These are phyloP conservation scores for Centropus bengalensis DNA, from an alignment of 2,113 vertebrate species.

Conservation along the genomic window DNA sequence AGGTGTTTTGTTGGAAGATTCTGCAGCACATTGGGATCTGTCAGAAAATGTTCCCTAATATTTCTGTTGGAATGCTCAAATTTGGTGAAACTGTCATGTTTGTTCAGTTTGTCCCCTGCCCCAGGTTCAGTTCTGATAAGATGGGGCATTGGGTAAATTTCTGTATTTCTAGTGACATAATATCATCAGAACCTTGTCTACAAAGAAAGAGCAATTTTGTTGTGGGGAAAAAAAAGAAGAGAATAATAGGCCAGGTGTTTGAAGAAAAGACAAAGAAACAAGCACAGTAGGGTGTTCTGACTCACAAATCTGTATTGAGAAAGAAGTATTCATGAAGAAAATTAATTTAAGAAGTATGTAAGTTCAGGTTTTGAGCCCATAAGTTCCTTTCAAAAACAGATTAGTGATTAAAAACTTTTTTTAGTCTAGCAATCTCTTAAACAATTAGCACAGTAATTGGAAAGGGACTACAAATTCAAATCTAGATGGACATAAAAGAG, in stretches of 20 bases:
- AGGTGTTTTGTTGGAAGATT: not conserved
- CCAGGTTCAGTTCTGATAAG: conserved; percentile 5
- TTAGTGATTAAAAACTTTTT: conserved; percentile 78
- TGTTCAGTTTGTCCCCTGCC: not conserved
- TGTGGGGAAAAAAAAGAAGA: not conserved
- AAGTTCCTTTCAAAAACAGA: conserved; percentile 78
- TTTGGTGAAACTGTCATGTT: not conserved
- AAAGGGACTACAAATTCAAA: conserved; percentile 74
- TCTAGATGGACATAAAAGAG: conserved; percentile 72
- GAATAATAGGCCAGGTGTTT: conserved; percentile 76
- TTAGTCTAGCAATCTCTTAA: conserved; percentile 77
- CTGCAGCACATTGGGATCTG: not conserved
- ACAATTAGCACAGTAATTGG: conserved; percentile 78
- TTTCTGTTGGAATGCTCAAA: not conserved
- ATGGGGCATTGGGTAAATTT: not conserved
- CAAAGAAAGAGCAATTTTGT: conserved; percentile 55
- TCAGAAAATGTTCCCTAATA: not conserved
- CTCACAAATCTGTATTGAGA: conserved; percentile 72
- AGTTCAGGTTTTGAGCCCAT: conserved; percentile 68
- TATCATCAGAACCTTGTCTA: conserved; percentile 62
- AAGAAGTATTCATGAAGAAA: conserved; percentile 80
- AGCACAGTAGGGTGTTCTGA: conserved; percentile 66
- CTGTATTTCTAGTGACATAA: conserved; percentile 32
- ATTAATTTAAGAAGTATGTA: conserved; percentile 81
- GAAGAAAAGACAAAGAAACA: conserved; percentile 69